phyloP scores from a whole-genome alignment of 2,113 vertebrate species.

The Hystrix brachyura region DNA sequence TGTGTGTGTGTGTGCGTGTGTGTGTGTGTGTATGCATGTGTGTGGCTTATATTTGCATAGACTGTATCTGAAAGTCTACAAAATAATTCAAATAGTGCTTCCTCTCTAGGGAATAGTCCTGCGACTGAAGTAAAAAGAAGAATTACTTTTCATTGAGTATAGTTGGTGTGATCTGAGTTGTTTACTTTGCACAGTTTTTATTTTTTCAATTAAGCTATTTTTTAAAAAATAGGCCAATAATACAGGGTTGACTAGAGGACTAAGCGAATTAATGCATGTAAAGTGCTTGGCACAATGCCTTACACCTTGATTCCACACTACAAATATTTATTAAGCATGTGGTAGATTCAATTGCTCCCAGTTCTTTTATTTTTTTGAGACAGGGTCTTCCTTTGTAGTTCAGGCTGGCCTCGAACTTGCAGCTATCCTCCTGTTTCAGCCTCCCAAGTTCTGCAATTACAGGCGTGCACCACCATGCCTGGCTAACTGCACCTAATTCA shows the following conservation, averaged over 20 bases:
- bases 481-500: background rate
- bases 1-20: background rate
- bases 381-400: background rate
- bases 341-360: background rate
- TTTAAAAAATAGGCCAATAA: constrained; percentile 24
- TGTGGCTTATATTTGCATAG: background rate
- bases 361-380: background rate
- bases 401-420: background rate
- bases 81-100: background rate
- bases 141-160: background rate
- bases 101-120: background rate
- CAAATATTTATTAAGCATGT: background rate
- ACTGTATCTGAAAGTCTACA: background rate
- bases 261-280: constrained; percentile 22
- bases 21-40: rapidly evolving
- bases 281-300: background rate
- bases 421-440: background rate
- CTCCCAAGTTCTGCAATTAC: background rate
- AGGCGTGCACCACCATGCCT: background rate
- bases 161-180: background rate
- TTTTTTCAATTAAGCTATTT: constrained; percentile 47
- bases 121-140: background rate
- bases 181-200: constrained; percentile 54
- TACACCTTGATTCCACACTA: background rate
- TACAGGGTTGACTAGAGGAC: background rate